Conservation (phyloP, 2,888 invertebrate genomes). For the Ophioninae sp. region DNA sequence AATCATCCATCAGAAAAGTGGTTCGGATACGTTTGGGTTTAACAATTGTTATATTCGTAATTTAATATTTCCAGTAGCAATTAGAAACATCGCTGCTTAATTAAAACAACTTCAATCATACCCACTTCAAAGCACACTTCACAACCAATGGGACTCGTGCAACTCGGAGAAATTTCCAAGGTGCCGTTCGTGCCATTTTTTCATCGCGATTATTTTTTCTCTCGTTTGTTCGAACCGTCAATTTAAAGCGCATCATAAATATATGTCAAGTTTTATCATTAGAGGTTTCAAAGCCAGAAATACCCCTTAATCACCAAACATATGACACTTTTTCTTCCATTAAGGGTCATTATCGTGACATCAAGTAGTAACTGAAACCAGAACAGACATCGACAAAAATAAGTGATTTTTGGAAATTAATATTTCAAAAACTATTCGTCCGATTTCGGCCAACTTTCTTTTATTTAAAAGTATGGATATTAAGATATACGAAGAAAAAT, state of each 20-base stretch:
- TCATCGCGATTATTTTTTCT: neutral
- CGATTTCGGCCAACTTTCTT: too few relatives aligned
- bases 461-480: too few relatives aligned
- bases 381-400: too few relatives aligned
- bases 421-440: too few relatives aligned
- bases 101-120: neutral
- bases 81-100: neutral
- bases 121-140: neutral
- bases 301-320: neutral
- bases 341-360: neutral
- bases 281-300: constrained; percentile 23
- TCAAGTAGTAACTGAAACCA: too few relatives aligned
- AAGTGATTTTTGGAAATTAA: too few relatives aligned
- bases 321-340: constrained; percentile 26
- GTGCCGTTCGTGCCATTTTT: neutral
- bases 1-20: too few relatives aligned
- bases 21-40: neutral
- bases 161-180: neutral
- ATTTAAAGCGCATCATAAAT: neutral
- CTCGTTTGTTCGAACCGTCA: neutral
- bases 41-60: neutral
- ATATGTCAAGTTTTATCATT: neutral
- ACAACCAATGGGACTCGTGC: neutral
- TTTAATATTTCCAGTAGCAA: neutral
- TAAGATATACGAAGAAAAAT: too few relatives aligned